phyloP scores from a whole-genome alignment of 2,113 vertebrate species.

The Notothenia rossii region DNA sequence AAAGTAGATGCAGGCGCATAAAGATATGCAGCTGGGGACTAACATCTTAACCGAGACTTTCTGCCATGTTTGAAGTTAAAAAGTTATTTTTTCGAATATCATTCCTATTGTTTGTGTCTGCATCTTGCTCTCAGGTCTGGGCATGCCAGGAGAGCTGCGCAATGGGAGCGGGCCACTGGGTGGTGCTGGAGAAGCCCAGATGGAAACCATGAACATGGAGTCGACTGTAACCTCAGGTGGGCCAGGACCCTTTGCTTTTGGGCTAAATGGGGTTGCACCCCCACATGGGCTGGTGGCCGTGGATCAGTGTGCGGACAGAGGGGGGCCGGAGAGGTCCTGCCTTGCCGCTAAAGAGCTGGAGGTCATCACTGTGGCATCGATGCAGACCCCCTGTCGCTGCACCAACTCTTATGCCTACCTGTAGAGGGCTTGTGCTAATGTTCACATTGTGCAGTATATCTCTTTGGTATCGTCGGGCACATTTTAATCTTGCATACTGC shows the following conservation, averaged over 20 bases:
- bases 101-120: not conserved
- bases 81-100: not conserved
- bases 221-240: slow-evolving; percentile 91
- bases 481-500: slow-evolving; percentile 32
- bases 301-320: slow-evolving; percentile 88
- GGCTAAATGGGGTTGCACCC: slow-evolving; percentile 85
- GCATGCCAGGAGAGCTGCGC: slow-evolving; percentile 48
- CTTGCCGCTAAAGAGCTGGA: slow-evolving; percentile 92
- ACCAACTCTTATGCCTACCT: slow-evolving; percentile 97
- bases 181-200: slow-evolving; percentile 84
- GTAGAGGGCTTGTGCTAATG: slow-evolving; percentile 76
- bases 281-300: slow-evolving; percentile 76
- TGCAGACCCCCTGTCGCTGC: slow-evolving; percentile 97
- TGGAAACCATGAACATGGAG: slow-evolving; percentile 91
- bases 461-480: slow-evolving; percentile 31
- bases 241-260: slow-evolving; percentile 92
- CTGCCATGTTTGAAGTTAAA: not conserved
- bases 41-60: not conserved
- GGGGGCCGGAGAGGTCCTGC: slow-evolving; percentile 54
- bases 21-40: not conserved
- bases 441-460: slow-evolving; percentile 48
- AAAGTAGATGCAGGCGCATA: not conserved
- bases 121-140: slow-evolving; percentile 59
- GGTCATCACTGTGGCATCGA: slow-evolving; percentile 95
- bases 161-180: slow-evolving; percentile 80